A percentile compares a stretch with the other conserved stretches of the same genome.
phyloP scores from a whole-genome alignment of 2,888 invertebrate genomes.

The Orchesella flavescens region DNA sequence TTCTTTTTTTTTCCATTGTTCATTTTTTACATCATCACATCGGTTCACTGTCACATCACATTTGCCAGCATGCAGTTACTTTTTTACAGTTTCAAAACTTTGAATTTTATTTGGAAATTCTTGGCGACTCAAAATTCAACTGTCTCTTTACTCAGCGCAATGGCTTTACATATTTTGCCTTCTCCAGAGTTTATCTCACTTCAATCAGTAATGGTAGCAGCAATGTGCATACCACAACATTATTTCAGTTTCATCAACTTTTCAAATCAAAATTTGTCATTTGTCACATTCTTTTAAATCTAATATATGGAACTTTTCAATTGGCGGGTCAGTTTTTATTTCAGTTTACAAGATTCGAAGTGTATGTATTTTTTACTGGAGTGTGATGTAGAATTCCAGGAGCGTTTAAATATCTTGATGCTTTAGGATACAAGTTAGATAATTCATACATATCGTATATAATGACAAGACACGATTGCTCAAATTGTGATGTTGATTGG shows the following conservation, averaged over 20 bases:
- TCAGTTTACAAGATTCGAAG: not conserved
- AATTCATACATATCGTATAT: not conserved
- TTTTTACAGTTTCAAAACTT: not conserved
- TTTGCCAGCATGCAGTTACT: not conserved
- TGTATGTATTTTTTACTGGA: constrained; percentile 6
- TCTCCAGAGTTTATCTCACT: not conserved
- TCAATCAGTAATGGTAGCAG: not conserved
- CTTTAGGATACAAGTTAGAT: constrained; percentile 2
- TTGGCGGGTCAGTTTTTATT: not conserved
- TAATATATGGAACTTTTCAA: too few species aligned
- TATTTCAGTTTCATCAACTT: not conserved
- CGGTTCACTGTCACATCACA: constrained; percentile 9
- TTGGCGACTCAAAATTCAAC: not conserved
- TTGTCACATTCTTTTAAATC: too few species aligned
- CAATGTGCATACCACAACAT: too few species aligned
- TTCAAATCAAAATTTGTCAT: not conserved
- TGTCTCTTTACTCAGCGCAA: not conserved
- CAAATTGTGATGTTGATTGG: not conserved
- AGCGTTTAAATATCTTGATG: not conserved
- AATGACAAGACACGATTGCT: constrained; percentile 8
- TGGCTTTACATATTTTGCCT: not conserved
- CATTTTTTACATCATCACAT: constrained; percentile 1
- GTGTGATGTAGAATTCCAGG: constrained; percentile 23
- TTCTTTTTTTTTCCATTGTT: not conserved
- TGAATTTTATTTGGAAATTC: too few species aligned